Evolutionary conservation across 2,797 vertebrate genomes (phyloP), one percentile per base, ranked within the genome.

Genomic region (Acropternis orthonyx): DNA sequence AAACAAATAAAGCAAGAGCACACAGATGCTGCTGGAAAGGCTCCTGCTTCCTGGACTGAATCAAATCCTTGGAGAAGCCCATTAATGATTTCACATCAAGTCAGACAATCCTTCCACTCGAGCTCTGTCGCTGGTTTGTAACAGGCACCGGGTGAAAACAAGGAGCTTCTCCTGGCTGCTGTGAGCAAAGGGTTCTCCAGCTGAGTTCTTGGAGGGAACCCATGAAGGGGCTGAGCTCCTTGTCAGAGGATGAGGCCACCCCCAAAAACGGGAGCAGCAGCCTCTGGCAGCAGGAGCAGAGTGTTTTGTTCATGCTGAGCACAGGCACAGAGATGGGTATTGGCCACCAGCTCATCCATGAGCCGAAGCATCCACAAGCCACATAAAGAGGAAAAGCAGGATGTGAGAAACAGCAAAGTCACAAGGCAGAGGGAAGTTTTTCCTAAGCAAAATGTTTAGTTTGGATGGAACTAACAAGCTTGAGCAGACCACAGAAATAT

Each of bases 371-470:
- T 39, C 83, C 83, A 58, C 48, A 54, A 41, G 63, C 49, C 65
- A 44, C 65, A 65, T 41, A 22, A 61, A 78, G 56, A 77, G 76
- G 61, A 90, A 85, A 88, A 66, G 66, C 75, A 66, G 71, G n/a
- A 44, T 54, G 37, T 0, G 9, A 77, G 75, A 81, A 51, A 36
- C 85, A 68, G 55, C 36, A 22, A 68, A 36, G 26, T 36, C 80
- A 68, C 49, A 67, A 67, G 68, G 37, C 24, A 39, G 39, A 32
- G 61, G 34, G 32, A 2, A 82, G 14, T 59, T 85, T 73, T 73
- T 37, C 41, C 39, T 30, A n/a, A 72, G 24, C 22, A 10, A 3
- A 39, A 22, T 8, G 0, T 34, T 54, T 58, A 14, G 19, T 37
- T 71, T 71, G 69, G 30, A 20, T 28, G 5, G 44, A 87, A 72